Base-by-base conservation (phyloP, 1,140 invertebrate genomes). In the Maniola jurtina region DNA sequence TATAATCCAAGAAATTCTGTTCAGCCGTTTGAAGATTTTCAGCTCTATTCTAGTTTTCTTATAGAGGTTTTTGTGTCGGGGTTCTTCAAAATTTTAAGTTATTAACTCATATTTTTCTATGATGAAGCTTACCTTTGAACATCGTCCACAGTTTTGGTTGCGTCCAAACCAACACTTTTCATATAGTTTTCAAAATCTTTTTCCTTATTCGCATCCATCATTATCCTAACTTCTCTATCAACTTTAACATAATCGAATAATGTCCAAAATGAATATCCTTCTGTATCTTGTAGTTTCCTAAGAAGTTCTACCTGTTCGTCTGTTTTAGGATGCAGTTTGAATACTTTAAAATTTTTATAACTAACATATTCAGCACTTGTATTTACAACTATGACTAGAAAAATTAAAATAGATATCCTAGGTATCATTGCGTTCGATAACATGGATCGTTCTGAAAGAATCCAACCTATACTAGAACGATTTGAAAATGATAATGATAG, bases 331-430 rank as follows among this genome's bases (percentile, higher is more conserved):
- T 70, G 64, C 0, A 92, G 66, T 65, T 91, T 79, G 58, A 87
- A 92, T 1, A 93, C 92, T 75, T 91, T 89, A 70, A 87, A 91
- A 59, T 92, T 80, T 14, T 90, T 75, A 57, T 86, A 93, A 14
- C 57, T 83, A 52, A 86, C 64, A 71, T 77, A 79, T 67, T 75
- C 73, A 40, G 75, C 75, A 68, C 71, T 88, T 38, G 64, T 47
- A 68, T 60, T 54, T 69, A 48, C 52, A 25, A 68, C 34, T 59
- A 61, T 2, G 59, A 65, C 52, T 63, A 73, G 15, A 47, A 70
- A 2, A 42, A 74, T 42, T 45, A 79, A 61, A 64, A 77, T 59
- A 72, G 57, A 34, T 62, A 77, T 71, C 68, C 52, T 73, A n/a
- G 38, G 33, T 38, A 47, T 42, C 66, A 76, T 76, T 45, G 33